Percentiles rank a stretch among this genome's conserved stretches.
Conservation (phyloP, 2,888 invertebrate species). For the Griposia aprilina region DNA sequence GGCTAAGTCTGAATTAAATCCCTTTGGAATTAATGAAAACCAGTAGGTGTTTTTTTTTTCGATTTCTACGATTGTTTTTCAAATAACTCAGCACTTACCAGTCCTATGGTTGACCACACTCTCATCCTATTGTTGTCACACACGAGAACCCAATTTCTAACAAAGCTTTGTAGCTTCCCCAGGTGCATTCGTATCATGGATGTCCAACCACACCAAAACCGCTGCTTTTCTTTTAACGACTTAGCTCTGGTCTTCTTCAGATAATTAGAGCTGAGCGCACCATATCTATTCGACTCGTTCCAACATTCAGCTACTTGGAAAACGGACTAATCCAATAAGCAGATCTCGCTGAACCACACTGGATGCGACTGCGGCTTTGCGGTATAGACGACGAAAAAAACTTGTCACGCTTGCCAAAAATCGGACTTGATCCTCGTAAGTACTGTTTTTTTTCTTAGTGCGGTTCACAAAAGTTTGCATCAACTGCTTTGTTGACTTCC, state of each 20-base stretch:
- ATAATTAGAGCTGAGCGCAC: background rate
- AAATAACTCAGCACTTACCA: background rate
- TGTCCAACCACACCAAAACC: conserved; percentile 1
- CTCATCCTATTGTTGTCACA: background rate
- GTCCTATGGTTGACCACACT: background rate
- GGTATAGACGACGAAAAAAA: conserved; percentile 12
- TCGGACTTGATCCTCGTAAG: background rate
- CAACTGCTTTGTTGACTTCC: background rate
- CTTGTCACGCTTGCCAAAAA: conserved; percentile 18
- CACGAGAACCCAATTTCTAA: background rate
- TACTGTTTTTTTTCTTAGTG: background rate
- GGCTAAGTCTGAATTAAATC: background rate
- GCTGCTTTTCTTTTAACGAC: background rate
- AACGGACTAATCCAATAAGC: background rate
- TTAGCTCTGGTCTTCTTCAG: background rate
- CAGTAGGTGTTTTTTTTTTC: background rate
- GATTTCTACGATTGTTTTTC: background rate
- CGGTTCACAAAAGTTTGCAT: background rate
- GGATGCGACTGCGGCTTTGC: conserved; percentile 12
- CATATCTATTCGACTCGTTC: background rate
- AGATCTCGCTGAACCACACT: conserved; percentile 12
- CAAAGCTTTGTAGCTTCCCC: background rate
- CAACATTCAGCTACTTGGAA: conserved; percentile 4
- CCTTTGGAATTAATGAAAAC: background rate
- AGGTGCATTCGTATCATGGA: background rate